phyloP scores from a whole-genome alignment of 2,113 vertebrate genomes.

The Oreochromis aureus region DNA sequence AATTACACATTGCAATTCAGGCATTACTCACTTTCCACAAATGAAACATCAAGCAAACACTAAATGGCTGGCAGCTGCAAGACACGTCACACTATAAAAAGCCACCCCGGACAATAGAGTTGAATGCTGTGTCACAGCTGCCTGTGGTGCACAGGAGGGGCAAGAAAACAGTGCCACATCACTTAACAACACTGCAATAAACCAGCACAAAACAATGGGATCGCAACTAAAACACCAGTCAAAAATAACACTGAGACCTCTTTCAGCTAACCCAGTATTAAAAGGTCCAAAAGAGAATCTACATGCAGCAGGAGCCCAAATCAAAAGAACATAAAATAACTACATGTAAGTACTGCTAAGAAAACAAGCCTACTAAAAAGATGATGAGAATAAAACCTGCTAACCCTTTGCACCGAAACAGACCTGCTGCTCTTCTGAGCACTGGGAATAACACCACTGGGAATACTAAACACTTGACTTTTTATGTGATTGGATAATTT shows the following conservation, averaged over 20 bases:
- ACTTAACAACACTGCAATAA: not conserved
- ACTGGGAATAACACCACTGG: not conserved
- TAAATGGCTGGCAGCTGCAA: constrained; percentile 10
- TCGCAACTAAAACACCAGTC: not conserved
- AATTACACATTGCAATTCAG: not conserved
- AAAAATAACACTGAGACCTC: not conserved
- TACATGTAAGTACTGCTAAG: not conserved
- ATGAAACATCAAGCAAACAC: not conserved
- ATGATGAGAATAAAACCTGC: not conserved
- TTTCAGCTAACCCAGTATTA: not conserved
- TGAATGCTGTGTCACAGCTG: not conserved
- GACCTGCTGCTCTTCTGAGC: not conserved
- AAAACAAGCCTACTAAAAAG: not conserved
- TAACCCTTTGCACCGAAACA: not conserved
- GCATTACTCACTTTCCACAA: not conserved
- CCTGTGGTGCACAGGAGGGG: not conserved
- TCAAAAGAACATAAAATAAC: not conserved
- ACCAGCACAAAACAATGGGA: not conserved
- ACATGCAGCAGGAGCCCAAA: not conserved
- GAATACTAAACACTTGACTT: not conserved
- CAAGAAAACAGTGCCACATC: not conserved
- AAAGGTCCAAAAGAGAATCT: not conserved
- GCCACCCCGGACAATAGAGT: not conserved
- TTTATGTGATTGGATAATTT: constrained; percentile 42
- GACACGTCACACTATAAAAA: not conserved